phyloP scores from a whole-genome alignment of 2,113 vertebrate species.

The Notarius lentiginosus region DNA sequence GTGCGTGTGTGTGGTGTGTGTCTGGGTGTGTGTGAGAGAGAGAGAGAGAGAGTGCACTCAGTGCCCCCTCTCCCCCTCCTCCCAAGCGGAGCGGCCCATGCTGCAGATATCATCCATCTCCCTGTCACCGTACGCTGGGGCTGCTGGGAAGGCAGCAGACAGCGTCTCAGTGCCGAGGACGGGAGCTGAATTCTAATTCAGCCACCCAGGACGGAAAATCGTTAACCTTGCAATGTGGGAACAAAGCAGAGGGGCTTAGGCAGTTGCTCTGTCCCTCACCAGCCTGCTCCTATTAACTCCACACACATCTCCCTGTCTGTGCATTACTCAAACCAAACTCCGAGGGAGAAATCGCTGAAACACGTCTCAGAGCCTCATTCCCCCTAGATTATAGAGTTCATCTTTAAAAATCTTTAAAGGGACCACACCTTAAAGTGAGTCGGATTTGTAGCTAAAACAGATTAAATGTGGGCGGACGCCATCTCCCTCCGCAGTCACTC shows the following conservation, averaged over 20 bases:
- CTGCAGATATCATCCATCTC: constrained; percentile 96
- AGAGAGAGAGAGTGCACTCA: constrained; percentile 20
- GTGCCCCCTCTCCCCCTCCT: constrained; percentile 30
- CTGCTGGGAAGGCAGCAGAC: constrained; percentile 90
- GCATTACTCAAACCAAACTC: constrained; percentile 30
- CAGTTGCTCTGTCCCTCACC: constrained; percentile 51
- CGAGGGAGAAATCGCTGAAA: constrained; percentile 26
- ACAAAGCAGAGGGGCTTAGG: constrained; percentile 61
- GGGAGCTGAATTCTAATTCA: constrained; percentile 85
- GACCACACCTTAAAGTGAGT: not conserved
- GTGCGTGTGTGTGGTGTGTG: not conserved
- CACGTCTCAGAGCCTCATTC: not conserved
- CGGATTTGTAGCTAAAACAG: constrained; percentile 10
- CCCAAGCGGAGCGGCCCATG: constrained; percentile 66
- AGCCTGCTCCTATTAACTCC: constrained; percentile 51
- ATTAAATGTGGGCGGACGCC: not conserved
- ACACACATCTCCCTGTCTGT: constrained; percentile 32
- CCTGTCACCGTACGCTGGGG: constrained; percentile 83
- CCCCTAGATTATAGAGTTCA: not conserved
- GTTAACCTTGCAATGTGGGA: constrained; percentile 69
- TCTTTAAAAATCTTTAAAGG: constrained; percentile 20
- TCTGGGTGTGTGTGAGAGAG: not conserved
- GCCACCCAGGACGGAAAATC: constrained; percentile 74
- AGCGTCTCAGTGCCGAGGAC: constrained; percentile 78
- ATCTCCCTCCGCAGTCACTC: not conserved